A percentile compares a stretch with the other conserved stretches of the same genome.
Conservation (phyloP, 2,888 invertebrate genomes). For the Dryomyza anilis region DNA sequence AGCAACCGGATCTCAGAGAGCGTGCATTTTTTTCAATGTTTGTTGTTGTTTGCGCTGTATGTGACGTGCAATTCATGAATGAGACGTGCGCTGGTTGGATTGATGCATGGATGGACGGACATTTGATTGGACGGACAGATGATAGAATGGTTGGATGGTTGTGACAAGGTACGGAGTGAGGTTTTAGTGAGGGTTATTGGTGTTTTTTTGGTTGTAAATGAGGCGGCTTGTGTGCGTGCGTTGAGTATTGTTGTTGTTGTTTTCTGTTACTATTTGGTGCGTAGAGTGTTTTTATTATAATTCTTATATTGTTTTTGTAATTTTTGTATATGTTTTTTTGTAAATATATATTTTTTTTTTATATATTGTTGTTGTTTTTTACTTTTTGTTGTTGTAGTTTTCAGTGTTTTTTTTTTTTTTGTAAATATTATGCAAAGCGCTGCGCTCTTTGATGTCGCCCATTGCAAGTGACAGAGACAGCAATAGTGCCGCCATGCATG, state of each 20-base stretch:
- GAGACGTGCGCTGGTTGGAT: neutral
- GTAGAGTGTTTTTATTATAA: no score
- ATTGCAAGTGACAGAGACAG: no score
- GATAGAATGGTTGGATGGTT: neutral
- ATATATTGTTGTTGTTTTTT: conserved; percentile 23
- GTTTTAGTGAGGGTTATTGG: neutral
- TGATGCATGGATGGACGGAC: conserved; percentile 16
- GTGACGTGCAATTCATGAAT: neutral
- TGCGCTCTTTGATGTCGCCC: no score
- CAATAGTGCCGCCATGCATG: no score
- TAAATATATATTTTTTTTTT: neutral
- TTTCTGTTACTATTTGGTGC: no score
- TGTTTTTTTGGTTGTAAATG: neutral
- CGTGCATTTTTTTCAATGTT: no score
- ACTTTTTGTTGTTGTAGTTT: conserved; percentile 20
- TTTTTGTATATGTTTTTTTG: no score
- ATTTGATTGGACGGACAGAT: neutral
- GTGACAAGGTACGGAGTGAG: no score
- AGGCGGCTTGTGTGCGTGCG: conserved; percentile 2
- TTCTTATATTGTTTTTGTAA: no score
- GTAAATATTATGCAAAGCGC: conserved; percentile 33
- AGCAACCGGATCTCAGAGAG: conserved; percentile 1
- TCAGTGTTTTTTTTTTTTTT: conserved; percentile 28
- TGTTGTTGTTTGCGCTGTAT: no score
- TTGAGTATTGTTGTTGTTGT: conserved; percentile 13